Evolutionary conservation across 1,140 invertebrate species (phyloP).

Genomic region (Aphaenogaster ashmeadi): DNA sequence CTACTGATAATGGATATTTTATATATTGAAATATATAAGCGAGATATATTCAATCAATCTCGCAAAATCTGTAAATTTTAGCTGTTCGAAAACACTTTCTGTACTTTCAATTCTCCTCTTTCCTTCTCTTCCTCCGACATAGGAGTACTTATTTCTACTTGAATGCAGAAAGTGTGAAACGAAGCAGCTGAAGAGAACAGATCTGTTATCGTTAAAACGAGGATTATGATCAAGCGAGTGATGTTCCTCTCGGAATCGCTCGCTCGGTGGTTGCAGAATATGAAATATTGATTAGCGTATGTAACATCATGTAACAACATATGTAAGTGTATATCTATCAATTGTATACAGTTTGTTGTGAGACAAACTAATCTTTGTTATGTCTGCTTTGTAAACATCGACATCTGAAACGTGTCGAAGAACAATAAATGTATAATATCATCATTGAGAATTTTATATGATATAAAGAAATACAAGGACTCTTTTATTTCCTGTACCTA

Average conservation of each 20-base stretch:
- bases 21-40: background rate
- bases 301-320: background rate
- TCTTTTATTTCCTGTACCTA: background rate
- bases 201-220: conserved; percentile 11
- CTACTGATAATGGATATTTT: conserved; percentile 22
- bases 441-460: background rate
- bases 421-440: conserved; percentile 7
- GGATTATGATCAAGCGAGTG: background rate
- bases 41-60: background rate
- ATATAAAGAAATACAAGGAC: background rate
- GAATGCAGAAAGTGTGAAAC: conserved; percentile 6
- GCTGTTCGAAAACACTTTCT: conserved; percentile 1
- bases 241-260: background rate
- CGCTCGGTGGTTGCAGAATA: background rate
- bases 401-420: background rate
- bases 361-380: conserved; percentile 1
- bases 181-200: background rate
- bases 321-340: background rate
- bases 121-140: background rate
- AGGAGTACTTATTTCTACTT: background rate
- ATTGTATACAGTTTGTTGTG: conserved; percentile 30
- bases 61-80: conserved; percentile 12
- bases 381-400: conserved; percentile 21
- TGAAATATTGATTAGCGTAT: conserved; percentile 22
- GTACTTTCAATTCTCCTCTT: background rate